A percentile compares a stretch with the other conserved stretches of the same genome.
Conservation (phyloP, 2,797 vertebrate genomes). For the Rhinichthys osculus region DNA sequence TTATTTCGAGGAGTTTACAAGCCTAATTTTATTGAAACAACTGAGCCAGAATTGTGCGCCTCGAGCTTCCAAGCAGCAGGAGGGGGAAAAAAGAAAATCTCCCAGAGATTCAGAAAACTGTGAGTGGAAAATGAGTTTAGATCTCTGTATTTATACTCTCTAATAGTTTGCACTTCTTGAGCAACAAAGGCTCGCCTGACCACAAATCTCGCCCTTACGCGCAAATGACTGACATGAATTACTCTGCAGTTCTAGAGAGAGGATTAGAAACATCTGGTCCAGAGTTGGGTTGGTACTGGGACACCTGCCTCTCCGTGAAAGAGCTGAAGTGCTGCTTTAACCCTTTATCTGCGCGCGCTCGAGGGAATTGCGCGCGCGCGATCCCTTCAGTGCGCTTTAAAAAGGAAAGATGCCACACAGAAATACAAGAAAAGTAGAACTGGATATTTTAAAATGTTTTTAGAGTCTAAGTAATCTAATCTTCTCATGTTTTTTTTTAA, state of each 20-base stretch:
- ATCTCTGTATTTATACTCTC: constrained; percentile 84
- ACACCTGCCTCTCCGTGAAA: constrained; percentile 93
- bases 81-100: not conserved
- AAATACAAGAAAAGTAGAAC: not conserved
- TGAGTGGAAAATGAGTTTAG: constrained; percentile 40
- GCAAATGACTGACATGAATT: constrained; percentile 85
- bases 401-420: not conserved
- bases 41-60: constrained; percentile 24
- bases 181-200: constrained; percentile 72
- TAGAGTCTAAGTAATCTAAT: not conserved
- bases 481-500: too few species aligned
- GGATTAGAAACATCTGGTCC: constrained; percentile 73
- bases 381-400: not conserved
- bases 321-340: constrained; percentile 84
- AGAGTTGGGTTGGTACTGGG: constrained; percentile 83
- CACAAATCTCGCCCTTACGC: constrained; percentile 81
- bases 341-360: constrained; percentile 80
- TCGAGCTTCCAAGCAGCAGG: constrained; percentile 26
- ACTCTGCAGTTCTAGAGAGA: constrained; percentile 84
- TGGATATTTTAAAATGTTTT: not conserved
- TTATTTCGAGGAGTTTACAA: constrained; percentile 2
- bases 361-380: constrained; percentile 44
- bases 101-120: constrained; percentile 17
- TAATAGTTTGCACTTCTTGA: constrained; percentile 61
- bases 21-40: constrained; percentile 28